phyloP scores from a whole-genome alignment of 1,140 invertebrate genomes.

The Paralvinella palmiformis region DNA sequence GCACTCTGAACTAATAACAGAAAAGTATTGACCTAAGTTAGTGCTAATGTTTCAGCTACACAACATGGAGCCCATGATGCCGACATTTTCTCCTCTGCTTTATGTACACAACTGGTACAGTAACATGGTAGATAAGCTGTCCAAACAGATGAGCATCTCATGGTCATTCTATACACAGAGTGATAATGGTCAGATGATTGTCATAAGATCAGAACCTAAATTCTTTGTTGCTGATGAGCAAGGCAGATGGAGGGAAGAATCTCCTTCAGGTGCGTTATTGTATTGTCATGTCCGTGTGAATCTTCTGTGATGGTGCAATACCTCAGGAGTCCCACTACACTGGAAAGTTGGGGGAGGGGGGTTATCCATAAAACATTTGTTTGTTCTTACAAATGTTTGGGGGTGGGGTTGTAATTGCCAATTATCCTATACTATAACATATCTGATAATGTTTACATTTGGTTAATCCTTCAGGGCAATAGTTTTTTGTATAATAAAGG shows the following conservation, averaged over 20 bases:
- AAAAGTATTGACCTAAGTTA: too few species aligned
- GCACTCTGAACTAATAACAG: too few species aligned
- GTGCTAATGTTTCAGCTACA: constrained; percentile 25
- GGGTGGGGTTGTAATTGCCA: too few species aligned
- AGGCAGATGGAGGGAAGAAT: neutral
- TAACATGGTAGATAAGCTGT: constrained; percentile 42
- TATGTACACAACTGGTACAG: constrained; percentile 45
- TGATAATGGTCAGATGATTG: constrained; percentile 37
- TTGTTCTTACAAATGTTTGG: neutral
- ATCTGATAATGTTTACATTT: too few species aligned
- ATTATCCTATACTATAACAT: too few species aligned
- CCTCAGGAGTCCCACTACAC: too few species aligned
- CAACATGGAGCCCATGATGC: constrained; percentile 25
- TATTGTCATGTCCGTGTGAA: neutral
- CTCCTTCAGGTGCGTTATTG: neutral
- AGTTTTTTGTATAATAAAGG: too few species aligned
- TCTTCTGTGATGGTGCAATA: too few species aligned
- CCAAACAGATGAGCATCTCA: constrained; percentile 32
- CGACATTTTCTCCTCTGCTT: constrained; percentile 42
- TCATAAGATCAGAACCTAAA: constrained; percentile 41
- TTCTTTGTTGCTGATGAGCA: constrained; percentile 15
- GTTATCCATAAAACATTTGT: too few species aligned
- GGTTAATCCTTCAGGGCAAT: too few species aligned
- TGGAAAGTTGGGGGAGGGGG: too few species aligned
- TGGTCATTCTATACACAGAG: constrained; percentile 45